Evolutionary conservation across 2,797 vertebrate genomes (phyloP), one percentile per base, ranked within the genome.

Genomic region (Ptychadena robeensis): DNA sequence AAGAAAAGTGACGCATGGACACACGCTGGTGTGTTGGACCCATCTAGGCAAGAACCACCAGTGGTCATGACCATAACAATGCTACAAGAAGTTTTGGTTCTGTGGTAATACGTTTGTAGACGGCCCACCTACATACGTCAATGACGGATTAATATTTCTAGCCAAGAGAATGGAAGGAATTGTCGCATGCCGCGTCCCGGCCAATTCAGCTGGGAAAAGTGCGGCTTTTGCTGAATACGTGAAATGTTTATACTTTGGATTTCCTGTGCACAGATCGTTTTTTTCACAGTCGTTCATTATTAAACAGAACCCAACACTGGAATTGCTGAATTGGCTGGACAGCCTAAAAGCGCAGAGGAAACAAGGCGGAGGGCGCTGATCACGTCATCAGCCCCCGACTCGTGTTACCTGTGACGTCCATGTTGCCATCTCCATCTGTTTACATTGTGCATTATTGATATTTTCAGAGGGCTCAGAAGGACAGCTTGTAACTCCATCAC

Each of bases 381-480:
- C 40, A 69, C 44, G 74, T 77, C 30, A 66, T 27, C 74, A 53
- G 38, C 31, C 18, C 30, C n/a, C 0, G 76, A 65, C 1, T 79
- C 22, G 4, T 30, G 73, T 82, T 82, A 76, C 80, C 10, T 34
- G 30, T 82, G 80, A 82, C 80, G 44, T 82, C 80, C 22, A 44
- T n/a, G 72, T 30, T 76, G 73, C 72, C 28, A 76, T 61, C 72
- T 67, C 34, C 65, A 59, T 67, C 48, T 75, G 73, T 76, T 82
- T 61, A 69, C 35, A 59, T 35, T 69, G 73, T 82, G 68, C 66
- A 82, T 82, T 82, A 82, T 82, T 82, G 63, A 82, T 63, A 70
- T 31, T 76, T 82, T 67, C 35, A 25, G 18, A 73, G 79, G 79
- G 69, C 57, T 34, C 27, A 3, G 35, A 30, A 80, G 38, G 79